Evolutionary conservation across 2,888 invertebrate species (phyloP).

Genomic region (Catocala nupta): DNA sequence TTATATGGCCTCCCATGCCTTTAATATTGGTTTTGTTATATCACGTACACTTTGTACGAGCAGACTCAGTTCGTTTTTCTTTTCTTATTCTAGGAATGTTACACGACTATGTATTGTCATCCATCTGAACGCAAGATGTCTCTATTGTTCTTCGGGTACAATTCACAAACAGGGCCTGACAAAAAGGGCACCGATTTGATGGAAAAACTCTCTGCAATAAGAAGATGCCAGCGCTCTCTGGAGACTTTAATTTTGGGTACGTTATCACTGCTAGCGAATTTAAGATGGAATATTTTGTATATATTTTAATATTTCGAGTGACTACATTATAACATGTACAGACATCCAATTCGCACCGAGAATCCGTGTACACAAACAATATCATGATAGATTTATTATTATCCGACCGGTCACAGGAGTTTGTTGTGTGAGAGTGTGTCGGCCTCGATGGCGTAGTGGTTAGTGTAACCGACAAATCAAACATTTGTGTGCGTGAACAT

Average conservation of each 20-base stretch:
- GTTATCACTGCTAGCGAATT: constrained; percentile 44
- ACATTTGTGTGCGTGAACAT: too few relatives aligned
- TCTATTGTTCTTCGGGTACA: constrained; percentile 66
- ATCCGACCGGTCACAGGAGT: constrained; percentile 19
- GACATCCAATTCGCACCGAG: too few relatives aligned
- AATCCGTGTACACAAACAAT: constrained; percentile 2
- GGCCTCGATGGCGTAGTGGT: too few relatives aligned
- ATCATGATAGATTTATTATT: constrained; percentile 30
- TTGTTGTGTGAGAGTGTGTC: too few relatives aligned
- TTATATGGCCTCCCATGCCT: too few relatives aligned
- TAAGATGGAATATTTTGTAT: too few relatives aligned
- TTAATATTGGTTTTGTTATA: too few relatives aligned
- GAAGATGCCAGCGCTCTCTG: constrained; percentile 69
- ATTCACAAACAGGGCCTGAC: constrained; percentile 66
- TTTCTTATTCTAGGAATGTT: constrained; percentile 14
- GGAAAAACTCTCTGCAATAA: constrained; percentile 79
- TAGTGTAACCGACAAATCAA: too few relatives aligned
- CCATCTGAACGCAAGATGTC: constrained; percentile 36
- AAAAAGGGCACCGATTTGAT: constrained; percentile 79
- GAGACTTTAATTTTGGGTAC: constrained; percentile 53
- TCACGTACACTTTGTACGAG: too few relatives aligned
- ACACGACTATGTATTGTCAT: constrained; percentile 42
- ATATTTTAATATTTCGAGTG: too few relatives aligned
- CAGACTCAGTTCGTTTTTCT: background rate
- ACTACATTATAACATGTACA: too few relatives aligned